Percentiles rank a stretch among this genome's conserved stretches.
Conservation (phyloP, 2,113 vertebrate genomes). For the Tragelaphus imberbis region DNA sequence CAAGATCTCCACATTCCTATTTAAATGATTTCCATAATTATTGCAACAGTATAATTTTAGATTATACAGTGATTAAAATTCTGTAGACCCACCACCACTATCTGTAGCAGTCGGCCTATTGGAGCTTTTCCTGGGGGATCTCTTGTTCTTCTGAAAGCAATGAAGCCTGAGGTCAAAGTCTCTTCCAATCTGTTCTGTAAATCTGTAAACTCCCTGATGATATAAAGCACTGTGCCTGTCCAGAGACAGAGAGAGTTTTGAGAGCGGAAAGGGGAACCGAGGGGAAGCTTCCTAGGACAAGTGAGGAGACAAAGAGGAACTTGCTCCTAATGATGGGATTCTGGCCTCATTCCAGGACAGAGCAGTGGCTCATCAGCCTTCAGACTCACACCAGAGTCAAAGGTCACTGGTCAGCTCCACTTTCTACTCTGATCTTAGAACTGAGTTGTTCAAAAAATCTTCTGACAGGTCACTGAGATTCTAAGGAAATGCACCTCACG, state of each 20-base stretch:
- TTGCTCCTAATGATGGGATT: too few species aligned
- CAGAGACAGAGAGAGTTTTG: background rate
- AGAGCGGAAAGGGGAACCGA: background rate
- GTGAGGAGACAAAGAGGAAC: background rate
- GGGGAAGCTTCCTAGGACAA: background rate
- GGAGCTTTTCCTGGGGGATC: background rate
- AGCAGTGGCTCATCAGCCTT: background rate
- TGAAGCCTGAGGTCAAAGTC: background rate
- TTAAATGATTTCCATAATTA: background rate
- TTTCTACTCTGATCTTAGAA: background rate
- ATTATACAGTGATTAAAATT: background rate
- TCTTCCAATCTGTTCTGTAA: background rate
- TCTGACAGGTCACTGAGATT: background rate
- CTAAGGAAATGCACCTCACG: background rate
- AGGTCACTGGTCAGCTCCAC: background rate
- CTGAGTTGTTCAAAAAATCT: background rate
- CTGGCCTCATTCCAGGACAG: background rate
- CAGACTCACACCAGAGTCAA: background rate
- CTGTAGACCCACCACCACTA: background rate
- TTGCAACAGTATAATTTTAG: background rate
- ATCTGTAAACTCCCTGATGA: background rate
- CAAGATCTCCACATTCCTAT: background rate
- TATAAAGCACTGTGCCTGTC: background rate
- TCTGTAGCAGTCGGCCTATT: background rate
- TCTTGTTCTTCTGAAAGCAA: background rate